phyloP scores from a whole-genome alignment of 2,797 vertebrate species.

The Euthynnus affinis region DNA sequence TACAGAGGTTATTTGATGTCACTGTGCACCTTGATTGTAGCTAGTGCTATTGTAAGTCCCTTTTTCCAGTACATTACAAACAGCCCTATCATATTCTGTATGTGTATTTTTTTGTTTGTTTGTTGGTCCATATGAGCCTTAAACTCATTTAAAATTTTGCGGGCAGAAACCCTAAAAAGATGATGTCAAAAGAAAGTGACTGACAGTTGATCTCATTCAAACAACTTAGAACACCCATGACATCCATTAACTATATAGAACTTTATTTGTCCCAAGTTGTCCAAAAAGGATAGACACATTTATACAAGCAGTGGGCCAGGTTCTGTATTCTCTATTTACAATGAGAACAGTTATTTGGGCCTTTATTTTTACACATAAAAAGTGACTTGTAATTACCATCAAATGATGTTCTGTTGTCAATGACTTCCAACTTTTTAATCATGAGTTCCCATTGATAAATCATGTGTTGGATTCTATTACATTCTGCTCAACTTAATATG shows the following conservation, averaged over 20 bases:
- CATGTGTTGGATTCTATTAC: conserved; percentile 29
- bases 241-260: background rate
- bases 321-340: background rate
- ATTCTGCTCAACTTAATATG: conserved; percentile 9
- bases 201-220: background rate
- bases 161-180: too few relatives aligned
- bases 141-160: too few relatives aligned
- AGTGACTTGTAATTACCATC: conserved; percentile 18
- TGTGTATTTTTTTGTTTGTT: too few relatives aligned
- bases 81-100: background rate
- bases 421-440: conserved; percentile 20
- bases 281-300: background rate
- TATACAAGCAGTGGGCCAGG: background rate
- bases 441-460: conserved; percentile 4
- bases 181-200: background rate
- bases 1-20: background rate
- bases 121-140: too few relatives aligned
- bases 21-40: background rate
- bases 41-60: background rate
- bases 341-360: background rate
- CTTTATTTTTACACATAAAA: background rate
- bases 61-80: background rate
- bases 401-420: conserved; percentile 27
- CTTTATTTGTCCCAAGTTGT: background rate
- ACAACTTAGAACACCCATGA: background rate